These are phyloP conservation scores for Drosophila bipectinata DNA, from an alignment of 1,140 invertebrate genomes.

Conservation along the genomic window DNA sequence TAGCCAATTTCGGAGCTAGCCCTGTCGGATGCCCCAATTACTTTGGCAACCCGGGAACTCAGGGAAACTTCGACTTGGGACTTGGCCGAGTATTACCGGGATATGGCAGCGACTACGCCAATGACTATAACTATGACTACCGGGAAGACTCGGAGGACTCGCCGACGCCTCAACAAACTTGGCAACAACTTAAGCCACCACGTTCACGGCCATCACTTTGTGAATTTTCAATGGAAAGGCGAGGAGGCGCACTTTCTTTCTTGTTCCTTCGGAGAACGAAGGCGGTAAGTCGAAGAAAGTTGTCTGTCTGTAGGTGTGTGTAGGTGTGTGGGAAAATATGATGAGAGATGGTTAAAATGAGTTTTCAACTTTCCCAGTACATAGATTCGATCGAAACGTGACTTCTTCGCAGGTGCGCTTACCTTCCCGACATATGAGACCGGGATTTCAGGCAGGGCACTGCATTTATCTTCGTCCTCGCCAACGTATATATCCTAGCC, in stretches of 20 bases:
- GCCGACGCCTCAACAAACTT: slow-evolving; percentile 23
- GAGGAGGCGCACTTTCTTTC: neutral
- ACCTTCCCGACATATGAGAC: slow-evolving; percentile 28
- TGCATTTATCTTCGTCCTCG: slow-evolving; percentile 26
- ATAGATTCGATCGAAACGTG: slow-evolving; percentile 46
- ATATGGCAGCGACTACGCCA: neutral
- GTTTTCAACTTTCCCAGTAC: slow-evolving; percentile 31
- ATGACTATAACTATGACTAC: neutral
- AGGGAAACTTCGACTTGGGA: no score
- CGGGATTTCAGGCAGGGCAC: slow-evolving; percentile 18
- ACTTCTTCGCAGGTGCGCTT: slow-evolving; percentile 27
- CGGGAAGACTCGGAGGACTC: neutral
- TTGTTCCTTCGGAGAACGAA: neutral
- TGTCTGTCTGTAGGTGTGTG: neutral
- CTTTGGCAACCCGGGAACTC: no score
- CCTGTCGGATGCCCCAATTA: no score
- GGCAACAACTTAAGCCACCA: slow-evolving; percentile 34
- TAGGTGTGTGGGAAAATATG: slow-evolving; percentile 3
- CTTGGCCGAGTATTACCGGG: neutral
- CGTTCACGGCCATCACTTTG: slow-evolving; percentile 21
- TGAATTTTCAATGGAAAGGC: slow-evolving; percentile 15
- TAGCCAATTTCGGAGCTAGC: no score
- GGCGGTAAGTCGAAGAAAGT: neutral
- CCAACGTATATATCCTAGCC: neutral
- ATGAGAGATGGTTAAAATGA: slow-evolving; percentile 35